These are phyloP conservation scores for Caenorhabditis drosophilae DNA, from an alignment of 2,888 invertebrate genomes.

Conservation along the genomic window DNA sequence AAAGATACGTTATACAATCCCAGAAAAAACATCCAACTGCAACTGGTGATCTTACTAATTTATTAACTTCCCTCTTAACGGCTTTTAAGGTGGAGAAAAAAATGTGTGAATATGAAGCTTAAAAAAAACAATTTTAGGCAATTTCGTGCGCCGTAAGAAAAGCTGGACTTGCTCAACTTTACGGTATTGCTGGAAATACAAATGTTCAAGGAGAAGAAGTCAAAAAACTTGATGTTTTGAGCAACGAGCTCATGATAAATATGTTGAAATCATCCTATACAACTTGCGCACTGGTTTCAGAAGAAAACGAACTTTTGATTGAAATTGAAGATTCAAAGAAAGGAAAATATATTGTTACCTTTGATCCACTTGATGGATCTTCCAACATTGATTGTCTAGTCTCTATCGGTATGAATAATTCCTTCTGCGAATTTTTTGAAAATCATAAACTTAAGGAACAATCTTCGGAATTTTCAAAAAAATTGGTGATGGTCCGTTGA, in stretches of 20 bases:
- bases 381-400: slow-evolving; percentile 98
- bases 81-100: slow-evolving; percentile 82
- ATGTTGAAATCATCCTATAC: slow-evolving; percentile 93
- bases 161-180: slow-evolving; percentile 59
- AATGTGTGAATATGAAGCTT: no score
- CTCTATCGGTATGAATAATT: slow-evolving; percentile 75
- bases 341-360: slow-evolving; percentile 96
- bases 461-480: slow-evolving; percentile 20
- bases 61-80: slow-evolving; percentile 89
- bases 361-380: slow-evolving; percentile 96
- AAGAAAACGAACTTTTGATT: slow-evolving; percentile 83
- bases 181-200: slow-evolving; percentile 76
- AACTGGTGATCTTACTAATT: slow-evolving; percentile 91
- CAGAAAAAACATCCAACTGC: slow-evolving; percentile 77
- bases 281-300: slow-evolving; percentile 87
- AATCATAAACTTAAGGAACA: slow-evolving; percentile 5
- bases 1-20: slow-evolving; percentile 56
- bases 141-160: slow-evolving; percentile 90
- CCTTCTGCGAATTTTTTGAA: neutral
- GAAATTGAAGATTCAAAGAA: slow-evolving; percentile 79
- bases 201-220: slow-evolving; percentile 95
- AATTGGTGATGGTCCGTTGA: slow-evolving; percentile 5
- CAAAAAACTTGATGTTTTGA: slow-evolving; percentile 93
- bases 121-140: slow-evolving; percentile 75
- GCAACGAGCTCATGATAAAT: slow-evolving; percentile 96